Percentiles rank a stretch among this genome's conserved stretches.
phyloP scores from a whole-genome alignment of 2,888 invertebrate genomes.

The Tortrix viridana region DNA sequence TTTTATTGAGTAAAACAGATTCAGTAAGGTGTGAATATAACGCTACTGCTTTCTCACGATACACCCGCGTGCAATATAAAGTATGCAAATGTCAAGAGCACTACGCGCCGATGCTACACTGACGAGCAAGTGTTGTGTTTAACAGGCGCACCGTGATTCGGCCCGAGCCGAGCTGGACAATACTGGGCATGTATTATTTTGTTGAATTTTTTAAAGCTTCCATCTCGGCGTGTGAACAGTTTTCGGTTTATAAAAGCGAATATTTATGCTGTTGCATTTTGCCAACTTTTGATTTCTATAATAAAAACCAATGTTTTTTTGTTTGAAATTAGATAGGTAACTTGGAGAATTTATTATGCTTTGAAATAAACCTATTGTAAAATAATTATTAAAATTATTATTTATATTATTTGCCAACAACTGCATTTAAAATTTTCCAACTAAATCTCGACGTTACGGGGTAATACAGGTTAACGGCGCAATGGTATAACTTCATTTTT shows the following conservation, averaged over 20 bases:
- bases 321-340: no score
- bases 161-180: constrained; percentile 8
- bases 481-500: no score
- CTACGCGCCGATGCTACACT: constrained; percentile 23
- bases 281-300: no score
- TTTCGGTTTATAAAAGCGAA: not conserved
- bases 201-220: not conserved
- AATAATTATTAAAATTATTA: no score
- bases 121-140: constrained; percentile 25
- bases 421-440: no score
- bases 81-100: constrained; percentile 32
- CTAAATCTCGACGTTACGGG: no score
- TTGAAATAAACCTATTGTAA: no score
- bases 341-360: no score
- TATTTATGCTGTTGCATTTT: not conserved
- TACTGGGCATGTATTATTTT: not conserved
- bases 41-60: not conserved
- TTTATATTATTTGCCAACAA: no score
- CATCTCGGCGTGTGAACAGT: no score
- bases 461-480: no score
- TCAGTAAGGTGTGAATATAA: not conserved
- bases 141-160: constrained; percentile 27
- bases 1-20: not conserved
- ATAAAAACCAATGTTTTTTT: no score
- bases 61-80: constrained; percentile 30